Evolutionary conservation across 2,888 invertebrate genomes (phyloP), one percentile per base, ranked within the genome.

Genomic region (Poecilus cupreus): DNA sequence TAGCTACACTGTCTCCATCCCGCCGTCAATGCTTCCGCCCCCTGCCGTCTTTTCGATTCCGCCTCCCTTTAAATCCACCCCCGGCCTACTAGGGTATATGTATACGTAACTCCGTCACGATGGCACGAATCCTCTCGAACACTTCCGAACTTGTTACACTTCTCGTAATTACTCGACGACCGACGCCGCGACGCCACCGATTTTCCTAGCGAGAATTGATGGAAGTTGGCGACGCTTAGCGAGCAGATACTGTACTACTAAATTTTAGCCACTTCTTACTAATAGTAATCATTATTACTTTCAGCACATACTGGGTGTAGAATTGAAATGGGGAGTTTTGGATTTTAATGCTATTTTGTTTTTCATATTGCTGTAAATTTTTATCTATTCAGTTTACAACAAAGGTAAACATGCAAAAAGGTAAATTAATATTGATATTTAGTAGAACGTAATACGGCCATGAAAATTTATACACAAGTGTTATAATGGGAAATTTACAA

Each of bases 101-200:
- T 46, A 46, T 46, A 72, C 46, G 60, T 60, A 60, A 68, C 64
- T 6, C 2, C 64, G 37, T 22, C 18, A 13, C 13, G 18, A 10
- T 24, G 10, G 16, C 37, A 16, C 72, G 72, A 72, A 6, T 22
- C 6, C 13, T 22, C n/a, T 24, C 43, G 72, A 72, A 24, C 72
- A 46, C 24, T 72, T 46, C 32, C 72, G 46, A 72, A 72, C 20
- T 46, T 43, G 72, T 72, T 72, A 72, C 72, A 72, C 43, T 72
- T 72, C 43, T 43, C 72, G 72, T 68, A 68, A 68, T 68, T 32
- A 68, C 64, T 32, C n/a, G 54, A 11, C 54, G 54, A 10, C 60
- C 26, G 18, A 16, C 64, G 64, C 37, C 64, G 37, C 37, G 32
- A 32, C 64, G 37, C 37, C 16, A 32, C 16, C 64, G 64, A 60